Base-by-base conservation (phyloP, 2,888 invertebrate genomes). In the Drosophila nr. perissopoda region DNA sequence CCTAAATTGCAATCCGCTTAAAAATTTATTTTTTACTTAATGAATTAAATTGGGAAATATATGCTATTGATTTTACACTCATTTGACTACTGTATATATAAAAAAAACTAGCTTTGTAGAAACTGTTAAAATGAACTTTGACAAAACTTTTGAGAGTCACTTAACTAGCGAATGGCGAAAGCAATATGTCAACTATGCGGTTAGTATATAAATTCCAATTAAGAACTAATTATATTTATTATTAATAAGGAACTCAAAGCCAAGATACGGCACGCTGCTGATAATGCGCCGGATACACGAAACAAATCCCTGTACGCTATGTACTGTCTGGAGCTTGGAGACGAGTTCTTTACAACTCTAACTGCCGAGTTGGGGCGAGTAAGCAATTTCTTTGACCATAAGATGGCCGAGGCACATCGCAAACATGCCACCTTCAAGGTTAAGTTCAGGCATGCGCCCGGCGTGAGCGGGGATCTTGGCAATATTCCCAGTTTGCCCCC, bases 101-200 rank as follows among this genome's bases (percentile, higher is more conserved):
- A 13, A 27, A 13, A 31, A 13, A n/a, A 34, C 16, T 3, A 6
- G 11, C 4, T 11, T 31, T 16, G 7, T n/a, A 40, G 5, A 13
- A 57, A 16, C 16, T 56, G 16, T n/a, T n/a, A 67, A 49, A 38
- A 99, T 99, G 99, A 99, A 99, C 95, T 99, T 99, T 93, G 97
- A 98, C 0, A 98, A 99, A 93, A 99, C 98, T 94, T 94, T 99
- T 69, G 95, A 97, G 70, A 98, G 98, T 56, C 99, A 99, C 92
- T 98, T 99, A 87, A 99, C 99, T 72, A 98, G 98, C 10, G 99
- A 99, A 94, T 99, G 99, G 99, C 95, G 99, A 71, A 98, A 98
- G 93, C 99, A 99, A 93, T 99, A 96, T 91, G 97, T 97, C 76
- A 96, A 96, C 88, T 97, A 97, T 93, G 96, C 96, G 95, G 97